Conservation (phyloP, 2,888 invertebrate genomes). For the Geotrupes spiniger region DNA sequence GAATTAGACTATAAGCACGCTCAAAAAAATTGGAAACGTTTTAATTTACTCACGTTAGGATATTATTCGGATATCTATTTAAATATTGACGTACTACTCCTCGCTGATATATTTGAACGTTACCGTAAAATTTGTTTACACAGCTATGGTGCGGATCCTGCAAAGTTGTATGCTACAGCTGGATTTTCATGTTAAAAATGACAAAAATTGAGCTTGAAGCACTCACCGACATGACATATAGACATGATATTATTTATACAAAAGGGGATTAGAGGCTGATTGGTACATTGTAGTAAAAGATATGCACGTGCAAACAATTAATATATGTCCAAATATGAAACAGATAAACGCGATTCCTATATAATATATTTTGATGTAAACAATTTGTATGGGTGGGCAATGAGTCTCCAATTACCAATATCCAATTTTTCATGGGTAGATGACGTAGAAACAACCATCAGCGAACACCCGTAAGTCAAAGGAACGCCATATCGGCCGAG, state of each 20-base stretch:
- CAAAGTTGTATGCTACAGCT: conserved; percentile 40
- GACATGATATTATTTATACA: conserved; percentile 38
- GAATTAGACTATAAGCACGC: conserved; percentile 3
- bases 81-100: no score
- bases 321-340: conserved; percentile 37
- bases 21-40: conserved; percentile 2
- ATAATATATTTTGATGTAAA: conserved; percentile 38
- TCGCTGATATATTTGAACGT: conserved; percentile 32
- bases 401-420: conserved; percentile 15
- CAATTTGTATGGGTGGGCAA: conserved; percentile 34
- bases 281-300: conserved; percentile 31
- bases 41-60: conserved; percentile 2
- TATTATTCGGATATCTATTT: conserved; percentile 8
- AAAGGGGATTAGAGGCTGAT: conserved; percentile 20
- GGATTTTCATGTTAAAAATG: conserved; percentile 40
- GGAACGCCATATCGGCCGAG: no score
- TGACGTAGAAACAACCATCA: neutral
- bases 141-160: conserved; percentile 35
- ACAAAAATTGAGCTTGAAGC: conserved; percentile 37
- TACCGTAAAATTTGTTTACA: conserved; percentile 33
- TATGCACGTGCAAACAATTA: conserved; percentile 41
- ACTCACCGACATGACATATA: conserved; percentile 38
- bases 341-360: conserved; percentile 25
- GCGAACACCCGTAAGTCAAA: no score
- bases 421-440: neutral